Base-by-base conservation (phyloP, 1,140 invertebrate genomes). In the Danaus plexippus region DNA sequence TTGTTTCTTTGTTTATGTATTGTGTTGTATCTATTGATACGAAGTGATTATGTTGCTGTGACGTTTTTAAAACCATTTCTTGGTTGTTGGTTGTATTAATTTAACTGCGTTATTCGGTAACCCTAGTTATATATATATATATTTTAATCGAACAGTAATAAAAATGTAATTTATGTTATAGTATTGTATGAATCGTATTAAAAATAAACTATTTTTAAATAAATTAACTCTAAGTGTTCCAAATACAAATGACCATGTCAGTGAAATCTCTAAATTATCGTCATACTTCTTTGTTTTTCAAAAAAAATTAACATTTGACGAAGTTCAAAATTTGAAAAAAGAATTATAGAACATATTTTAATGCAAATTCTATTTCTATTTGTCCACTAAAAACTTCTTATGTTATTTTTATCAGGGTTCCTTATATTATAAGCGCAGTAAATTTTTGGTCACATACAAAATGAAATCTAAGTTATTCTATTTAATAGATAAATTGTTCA, bases 21-120 rank as follows among this genome's bases (percentile, higher is more conserved):
- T 67, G 69, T 56, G 67, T 61, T 50, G 76, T 80, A 79, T 84
- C 76, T 69, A 59, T 69, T 71, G 80, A 77, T 85, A 83, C 76
- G 54, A 71, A 73, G 81, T 85, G 81, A 85, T 85, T 77, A 66
- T 73, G 67, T 82, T 83, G 80, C 81, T 85, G 81, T 85, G 81
- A 85, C 70, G 54, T 77, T 46, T 65, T 56, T 52, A 47, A 45
- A 58, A 47, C 12, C 53, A 57, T 56, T 51, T 51, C 32, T 60
- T 55, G 40, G 18, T 55, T 55, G 32, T 41, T 47, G 12, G 45
- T 55, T 55, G 46, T 18, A 13, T 9, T 47, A 47, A 12, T 10
- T 47, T 13, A 9, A 47, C 9, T 13, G 46, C 18, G 12, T 47
- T 47, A 13, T 9, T 47, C 18, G 10, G 12, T 47, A n/a, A 47